These are phyloP conservation scores for Heliconius nattereri DNA, from an alignment of 1,140 invertebrate species.

Conservation along the genomic window DNA sequence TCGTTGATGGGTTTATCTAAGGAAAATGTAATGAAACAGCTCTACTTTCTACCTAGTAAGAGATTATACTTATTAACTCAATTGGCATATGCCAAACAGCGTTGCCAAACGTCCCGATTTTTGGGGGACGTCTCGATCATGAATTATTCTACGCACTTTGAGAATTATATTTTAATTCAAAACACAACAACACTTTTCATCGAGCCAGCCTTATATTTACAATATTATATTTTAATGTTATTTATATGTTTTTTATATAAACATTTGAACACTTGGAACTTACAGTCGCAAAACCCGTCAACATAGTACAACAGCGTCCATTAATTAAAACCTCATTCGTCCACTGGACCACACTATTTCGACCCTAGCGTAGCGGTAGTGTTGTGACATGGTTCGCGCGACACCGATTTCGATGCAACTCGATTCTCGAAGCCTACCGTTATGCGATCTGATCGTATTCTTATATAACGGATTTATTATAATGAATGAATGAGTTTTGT, in stretches of 20 bases:
- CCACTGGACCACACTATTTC: constrained; percentile 50
- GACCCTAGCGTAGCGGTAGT: constrained; percentile 63
- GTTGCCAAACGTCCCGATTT: too few relatives aligned
- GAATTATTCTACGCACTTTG: too few relatives aligned
- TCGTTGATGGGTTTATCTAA: too few relatives aligned
- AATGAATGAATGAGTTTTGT: constrained; percentile 9
- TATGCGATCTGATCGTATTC: constrained; percentile 44
- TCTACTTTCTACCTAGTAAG: too few relatives aligned
- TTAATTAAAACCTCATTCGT: constrained; percentile 9
- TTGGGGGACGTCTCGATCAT: too few relatives aligned
- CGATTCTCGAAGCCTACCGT: constrained; percentile 43
- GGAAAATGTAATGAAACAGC: too few relatives aligned
- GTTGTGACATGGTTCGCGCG: constrained; percentile 59
- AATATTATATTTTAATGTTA: neutral
- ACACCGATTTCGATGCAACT: constrained; percentile 49
- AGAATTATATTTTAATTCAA: too few relatives aligned
- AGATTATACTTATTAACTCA: too few relatives aligned
- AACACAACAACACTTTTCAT: too few relatives aligned
- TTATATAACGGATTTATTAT: constrained; percentile 32
- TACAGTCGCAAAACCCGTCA: neutral
- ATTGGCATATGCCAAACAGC: too few relatives aligned
- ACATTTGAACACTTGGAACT: neutral
- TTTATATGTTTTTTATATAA: neutral
- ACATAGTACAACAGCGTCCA: neutral
- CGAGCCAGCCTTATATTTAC: too few relatives aligned